phyloP scores from a whole-genome alignment of 2,113 vertebrate species.

The Eulemur rufifrons region DNA sequence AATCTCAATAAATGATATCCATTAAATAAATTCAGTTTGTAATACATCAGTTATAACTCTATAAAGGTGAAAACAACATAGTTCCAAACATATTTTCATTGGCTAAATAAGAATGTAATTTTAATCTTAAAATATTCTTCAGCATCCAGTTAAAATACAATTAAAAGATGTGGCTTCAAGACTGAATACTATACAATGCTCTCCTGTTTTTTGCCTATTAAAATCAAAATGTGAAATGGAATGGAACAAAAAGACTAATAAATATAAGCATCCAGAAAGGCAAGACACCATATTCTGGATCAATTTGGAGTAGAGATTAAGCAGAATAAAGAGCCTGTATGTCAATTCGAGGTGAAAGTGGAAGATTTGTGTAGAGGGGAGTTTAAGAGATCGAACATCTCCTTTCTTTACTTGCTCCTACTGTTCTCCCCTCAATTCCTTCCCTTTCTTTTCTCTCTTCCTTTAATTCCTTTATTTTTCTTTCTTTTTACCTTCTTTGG shows the following conservation, averaged over 20 bases:
- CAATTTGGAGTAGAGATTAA: neutral
- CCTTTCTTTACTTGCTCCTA: neutral
- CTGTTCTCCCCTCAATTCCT: neutral
- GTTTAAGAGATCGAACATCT: neutral
- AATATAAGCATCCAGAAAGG: neutral
- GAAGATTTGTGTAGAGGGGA: neutral
- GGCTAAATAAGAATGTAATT: neutral
- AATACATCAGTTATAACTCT: neutral
- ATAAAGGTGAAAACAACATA: neutral
- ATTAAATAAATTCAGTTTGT: neutral
- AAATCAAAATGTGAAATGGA: neutral
- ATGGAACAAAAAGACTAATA: neutral
- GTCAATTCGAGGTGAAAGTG: neutral
- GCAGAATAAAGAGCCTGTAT: neutral
- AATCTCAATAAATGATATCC: neutral
- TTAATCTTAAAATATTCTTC: neutral
- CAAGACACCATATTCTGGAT: neutral
- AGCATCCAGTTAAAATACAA: neutral
- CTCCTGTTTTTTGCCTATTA: neutral
- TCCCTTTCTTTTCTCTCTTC: neutral
- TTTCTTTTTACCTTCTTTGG: neutral
- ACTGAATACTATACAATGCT: neutral
- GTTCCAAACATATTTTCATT: neutral
- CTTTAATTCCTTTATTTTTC: neutral
- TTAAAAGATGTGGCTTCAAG: neutral